Percentiles rank a stretch among this genome's conserved stretches.
Conservation (phyloP, 2,797 vertebrate species). For the Sebastolobus altivelis region DNA sequence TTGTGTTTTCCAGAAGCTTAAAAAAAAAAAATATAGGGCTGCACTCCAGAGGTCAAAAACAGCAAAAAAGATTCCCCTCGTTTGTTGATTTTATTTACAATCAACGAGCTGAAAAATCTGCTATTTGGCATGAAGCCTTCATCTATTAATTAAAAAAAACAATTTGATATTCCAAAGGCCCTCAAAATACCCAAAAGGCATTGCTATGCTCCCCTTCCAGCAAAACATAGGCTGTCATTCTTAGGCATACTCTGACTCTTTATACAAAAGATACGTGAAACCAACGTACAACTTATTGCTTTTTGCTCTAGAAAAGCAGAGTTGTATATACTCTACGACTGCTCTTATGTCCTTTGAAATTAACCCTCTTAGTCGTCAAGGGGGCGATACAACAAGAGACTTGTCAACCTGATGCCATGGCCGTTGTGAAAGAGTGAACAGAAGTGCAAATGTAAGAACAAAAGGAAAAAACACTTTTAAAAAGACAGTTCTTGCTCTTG, state of each 20-base stretch:
- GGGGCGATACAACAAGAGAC: neutral
- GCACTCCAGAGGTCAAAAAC: constrained; percentile 17
- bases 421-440: neutral
- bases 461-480: neutral
- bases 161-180: neutral
- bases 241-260: no score
- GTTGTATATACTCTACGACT: neutral
- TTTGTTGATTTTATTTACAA: constrained; percentile 4
- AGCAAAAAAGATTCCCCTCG: neutral
- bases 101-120: constrained; percentile 19
- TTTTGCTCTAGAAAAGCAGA: neutral
- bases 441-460: neutral
- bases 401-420: neutral
- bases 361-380: neutral
- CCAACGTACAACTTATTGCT: neutral
- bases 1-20: neutral
- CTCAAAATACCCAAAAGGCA: neutral
- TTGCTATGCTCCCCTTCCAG: neutral
- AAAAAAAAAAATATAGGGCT: no score
- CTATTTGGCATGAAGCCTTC: constrained; percentile 2
- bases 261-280: neutral
- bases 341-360: neutral
- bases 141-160: constrained; percentile 15
- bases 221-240: neutral
- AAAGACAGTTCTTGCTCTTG: neutral